These are phyloP conservation scores for Neodontobutis hainanensis DNA, from an alignment of 2,113 vertebrate species.

Conservation along the genomic window DNA sequence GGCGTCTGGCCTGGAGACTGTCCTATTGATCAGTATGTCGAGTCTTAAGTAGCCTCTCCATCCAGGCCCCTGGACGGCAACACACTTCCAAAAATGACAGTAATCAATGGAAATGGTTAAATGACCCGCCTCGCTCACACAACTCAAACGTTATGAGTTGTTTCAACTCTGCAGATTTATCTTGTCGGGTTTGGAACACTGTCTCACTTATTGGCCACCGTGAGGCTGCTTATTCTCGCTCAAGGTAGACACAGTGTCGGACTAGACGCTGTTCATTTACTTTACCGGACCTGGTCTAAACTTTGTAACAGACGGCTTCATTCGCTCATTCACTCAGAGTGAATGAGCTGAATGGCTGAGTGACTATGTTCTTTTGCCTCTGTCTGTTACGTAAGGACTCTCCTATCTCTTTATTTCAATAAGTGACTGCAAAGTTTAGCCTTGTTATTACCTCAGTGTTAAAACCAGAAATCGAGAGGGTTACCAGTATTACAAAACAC, in stretches of 20 bases:
- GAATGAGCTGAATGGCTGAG: too few species aligned
- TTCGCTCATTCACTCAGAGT: too few species aligned
- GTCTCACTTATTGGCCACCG: constrained; percentile 52
- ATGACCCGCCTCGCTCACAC: constrained; percentile 45
- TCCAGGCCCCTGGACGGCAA: constrained; percentile 49
- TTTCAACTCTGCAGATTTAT: constrained; percentile 45
- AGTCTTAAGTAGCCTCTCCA: constrained; percentile 58
- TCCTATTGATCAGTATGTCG: constrained; percentile 64
- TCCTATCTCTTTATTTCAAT: too few species aligned
- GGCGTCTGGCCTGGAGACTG: constrained; percentile 60
- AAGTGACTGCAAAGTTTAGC: too few species aligned
- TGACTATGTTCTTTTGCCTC: too few species aligned
- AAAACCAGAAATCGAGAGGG: too few species aligned
- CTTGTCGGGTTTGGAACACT: constrained; percentile 42
- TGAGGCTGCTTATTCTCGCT: constrained; percentile 49
- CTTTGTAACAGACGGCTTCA: too few species aligned
- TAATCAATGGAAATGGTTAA: constrained; percentile 70
- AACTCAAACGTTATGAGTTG: constrained; percentile 62
- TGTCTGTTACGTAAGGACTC: too few species aligned
- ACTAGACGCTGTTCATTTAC: constrained; percentile 50
- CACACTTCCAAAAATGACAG: constrained; percentile 57
- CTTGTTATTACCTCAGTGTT: too few species aligned
- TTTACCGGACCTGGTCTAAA: background rate
- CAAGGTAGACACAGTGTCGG: constrained; percentile 51
- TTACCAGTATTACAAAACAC: too few species aligned